Percentiles rank a stretch among this genome's conserved stretches.
phyloP scores from a whole-genome alignment of 2,888 invertebrate genomes.

The Matsumyia berberina region DNA sequence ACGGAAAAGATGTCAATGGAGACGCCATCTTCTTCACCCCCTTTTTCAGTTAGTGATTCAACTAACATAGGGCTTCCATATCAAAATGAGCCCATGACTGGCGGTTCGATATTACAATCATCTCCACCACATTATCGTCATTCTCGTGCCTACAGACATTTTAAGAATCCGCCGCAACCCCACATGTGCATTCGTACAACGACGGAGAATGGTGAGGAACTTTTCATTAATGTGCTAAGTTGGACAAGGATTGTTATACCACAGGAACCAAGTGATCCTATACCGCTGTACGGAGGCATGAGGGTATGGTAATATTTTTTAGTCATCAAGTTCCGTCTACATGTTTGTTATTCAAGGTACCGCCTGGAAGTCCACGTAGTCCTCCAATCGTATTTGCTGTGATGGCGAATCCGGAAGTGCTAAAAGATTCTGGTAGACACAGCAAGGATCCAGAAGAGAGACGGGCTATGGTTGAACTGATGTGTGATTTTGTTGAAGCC shows the following conservation, averaged over 20 bases:
- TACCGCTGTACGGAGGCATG: constrained; percentile 90
- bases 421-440: constrained; percentile 89
- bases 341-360: constrained; percentile 84
- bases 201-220: constrained; percentile 85
- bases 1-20: constrained; percentile 47
- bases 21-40: constrained; percentile 67
- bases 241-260: constrained; percentile 90
- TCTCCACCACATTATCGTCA: constrained; percentile 86
- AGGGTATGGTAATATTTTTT: constrained; percentile 84
- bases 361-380: constrained; percentile 87
- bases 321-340: background rate
- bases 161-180: constrained; percentile 90
- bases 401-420: constrained; percentile 90
- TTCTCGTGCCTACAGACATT: constrained; percentile 87
- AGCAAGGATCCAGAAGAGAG: constrained; percentile 88
- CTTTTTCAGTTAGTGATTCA: constrained; percentile 42
- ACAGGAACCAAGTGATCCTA: constrained; percentile 87
- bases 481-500: constrained; percentile 90
- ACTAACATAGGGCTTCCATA: constrained; percentile 51
- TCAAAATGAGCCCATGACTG: constrained; percentile 61
- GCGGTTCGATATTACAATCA: constrained; percentile 81
- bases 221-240: constrained; percentile 89
- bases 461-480: constrained; percentile 88
- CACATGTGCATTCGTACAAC: constrained; percentile 90
- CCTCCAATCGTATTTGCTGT: constrained; percentile 89